A percentile compares a stretch with the other conserved stretches of the same genome.
Conservation (phyloP, 2,888 invertebrate species). For the Podotricha telesiphe region DNA sequence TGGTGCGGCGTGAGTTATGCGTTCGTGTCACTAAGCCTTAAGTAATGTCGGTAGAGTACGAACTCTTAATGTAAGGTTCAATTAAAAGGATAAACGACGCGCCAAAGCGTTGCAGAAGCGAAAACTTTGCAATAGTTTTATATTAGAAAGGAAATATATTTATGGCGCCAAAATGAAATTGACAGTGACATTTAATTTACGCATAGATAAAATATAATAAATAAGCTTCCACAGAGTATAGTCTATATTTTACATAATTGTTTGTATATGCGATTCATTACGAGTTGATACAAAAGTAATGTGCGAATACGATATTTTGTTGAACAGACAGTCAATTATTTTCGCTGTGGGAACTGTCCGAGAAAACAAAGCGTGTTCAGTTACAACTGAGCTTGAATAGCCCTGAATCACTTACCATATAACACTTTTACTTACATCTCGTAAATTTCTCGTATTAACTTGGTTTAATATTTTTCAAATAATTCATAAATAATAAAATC, state of each 20-base stretch:
- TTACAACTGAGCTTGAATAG: conserved; percentile 73
- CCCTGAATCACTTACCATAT: conserved; percentile 55
- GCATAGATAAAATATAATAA: conserved; percentile 35
- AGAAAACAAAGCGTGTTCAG: conserved; percentile 78
- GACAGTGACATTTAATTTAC: conserved; percentile 39
- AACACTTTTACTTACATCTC: conserved; percentile 47
- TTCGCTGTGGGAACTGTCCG: conserved; percentile 79
- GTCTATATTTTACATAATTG: conserved; percentile 4
- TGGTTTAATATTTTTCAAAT: conserved; percentile 13
- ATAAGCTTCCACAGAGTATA: neutral
- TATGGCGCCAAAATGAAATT: conserved; percentile 25
- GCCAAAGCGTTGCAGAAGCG: conserved; percentile 35
- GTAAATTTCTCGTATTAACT: conserved; percentile 32
- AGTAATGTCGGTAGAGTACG: conserved; percentile 71
- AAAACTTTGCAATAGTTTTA: conserved; percentile 24
- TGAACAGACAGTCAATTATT: conserved; percentile 77
- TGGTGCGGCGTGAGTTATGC: conserved; percentile 73
- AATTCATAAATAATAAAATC: neutral
- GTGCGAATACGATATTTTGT: conserved; percentile 70
- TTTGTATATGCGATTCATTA: conserved; percentile 38
- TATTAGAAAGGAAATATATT: conserved; percentile 6
- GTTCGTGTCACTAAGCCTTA: conserved; percentile 71
- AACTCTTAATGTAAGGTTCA: conserved; percentile 66
- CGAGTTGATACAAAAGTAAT: conserved; percentile 44
- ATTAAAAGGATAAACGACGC: conserved; percentile 59